Evolutionary conservation across 2,113 vertebrate species (phyloP).

Genomic region (Myxocyprinus asiaticus): DNA sequence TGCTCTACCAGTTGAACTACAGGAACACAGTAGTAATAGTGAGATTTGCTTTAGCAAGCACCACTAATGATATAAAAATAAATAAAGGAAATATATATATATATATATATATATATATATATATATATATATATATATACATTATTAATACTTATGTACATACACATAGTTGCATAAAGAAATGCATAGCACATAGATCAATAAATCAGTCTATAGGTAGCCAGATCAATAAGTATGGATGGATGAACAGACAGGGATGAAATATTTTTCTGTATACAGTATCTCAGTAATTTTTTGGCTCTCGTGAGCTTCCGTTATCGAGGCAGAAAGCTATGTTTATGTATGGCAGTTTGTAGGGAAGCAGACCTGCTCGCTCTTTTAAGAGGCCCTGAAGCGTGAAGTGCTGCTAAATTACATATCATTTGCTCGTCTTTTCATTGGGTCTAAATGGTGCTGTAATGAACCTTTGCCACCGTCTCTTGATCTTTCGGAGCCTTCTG

Average conservation of each 20-base stretch:
- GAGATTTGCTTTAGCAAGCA: too few species aligned
- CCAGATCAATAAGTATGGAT: background rate
- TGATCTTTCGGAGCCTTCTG: conserved; percentile 27
- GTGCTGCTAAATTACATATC: conserved; percentile 47
- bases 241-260: background rate
- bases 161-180: too few species aligned
- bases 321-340: conserved; percentile 26
- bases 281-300: background rate
- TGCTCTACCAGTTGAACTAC: too few species aligned
- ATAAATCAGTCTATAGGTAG: background rate
- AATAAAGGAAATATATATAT: too few species aligned
- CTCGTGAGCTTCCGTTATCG: background rate
- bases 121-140: too few species aligned
- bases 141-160: too few species aligned
- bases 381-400: conserved; percentile 44
- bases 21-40: too few species aligned
- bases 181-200: background rate
- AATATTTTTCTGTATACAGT: background rate
- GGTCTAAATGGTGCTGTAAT: conserved; percentile 42
- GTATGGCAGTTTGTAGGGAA: conserved; percentile 30
- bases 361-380: conserved; percentile 44
- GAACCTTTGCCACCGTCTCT: conserved; percentile 39
- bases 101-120: too few species aligned
- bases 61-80: too few species aligned
- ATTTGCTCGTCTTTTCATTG: conserved; percentile 37